These are phyloP conservation scores for Pseudoatta argentina DNA, from an alignment of 1,140 invertebrate genomes.

Conservation along the genomic window DNA sequence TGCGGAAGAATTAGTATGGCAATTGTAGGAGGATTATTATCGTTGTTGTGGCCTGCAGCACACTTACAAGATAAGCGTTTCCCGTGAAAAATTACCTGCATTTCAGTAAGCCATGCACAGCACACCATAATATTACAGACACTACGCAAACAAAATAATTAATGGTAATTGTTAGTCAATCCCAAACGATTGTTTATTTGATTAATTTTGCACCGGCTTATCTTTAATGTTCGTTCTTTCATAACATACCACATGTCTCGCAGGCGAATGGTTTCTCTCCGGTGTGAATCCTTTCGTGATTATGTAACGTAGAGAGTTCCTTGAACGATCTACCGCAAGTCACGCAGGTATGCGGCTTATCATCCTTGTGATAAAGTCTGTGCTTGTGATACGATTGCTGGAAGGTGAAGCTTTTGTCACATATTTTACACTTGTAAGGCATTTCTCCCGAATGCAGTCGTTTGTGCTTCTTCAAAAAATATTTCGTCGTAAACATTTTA, in stretches of 20 bases:
- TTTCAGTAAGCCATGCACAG: conserved; percentile 71
- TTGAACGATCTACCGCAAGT: conserved; percentile 95
- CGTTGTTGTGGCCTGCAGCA: not conserved
- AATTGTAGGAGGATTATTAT: conserved; percentile 12
- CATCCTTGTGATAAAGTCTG: conserved; percentile 93
- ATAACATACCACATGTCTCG: conserved; percentile 93
- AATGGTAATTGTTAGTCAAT: conserved; percentile 75
- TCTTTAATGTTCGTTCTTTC: conserved; percentile 17
- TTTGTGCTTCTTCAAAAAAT: conserved; percentile 96
- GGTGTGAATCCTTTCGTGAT: conserved; percentile 95
- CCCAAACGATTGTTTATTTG: conserved; percentile 34
- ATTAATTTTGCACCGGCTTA: not conserved
- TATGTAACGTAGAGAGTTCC: conserved; percentile 95
- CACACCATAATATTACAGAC: conserved; percentile 66
- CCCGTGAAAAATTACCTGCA: conserved; percentile 51
- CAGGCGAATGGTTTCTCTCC: conserved; percentile 97
- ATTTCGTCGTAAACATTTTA: conserved; percentile 95
- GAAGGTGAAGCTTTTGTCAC: conserved; percentile 95
- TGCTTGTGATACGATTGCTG: conserved; percentile 97
- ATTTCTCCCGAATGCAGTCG: conserved; percentile 94
- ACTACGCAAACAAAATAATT: conserved; percentile 67
- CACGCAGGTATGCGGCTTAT: conserved; percentile 93
- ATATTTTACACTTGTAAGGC: conserved; percentile 94
- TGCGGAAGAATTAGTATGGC: conserved; percentile 83
- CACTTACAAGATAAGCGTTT: conserved; percentile 8